Evolutionary conservation across 2,888 invertebrate genomes (phyloP), one percentile per base, ranked within the genome.

Genomic region (Dermolepida albohirtum): DNA sequence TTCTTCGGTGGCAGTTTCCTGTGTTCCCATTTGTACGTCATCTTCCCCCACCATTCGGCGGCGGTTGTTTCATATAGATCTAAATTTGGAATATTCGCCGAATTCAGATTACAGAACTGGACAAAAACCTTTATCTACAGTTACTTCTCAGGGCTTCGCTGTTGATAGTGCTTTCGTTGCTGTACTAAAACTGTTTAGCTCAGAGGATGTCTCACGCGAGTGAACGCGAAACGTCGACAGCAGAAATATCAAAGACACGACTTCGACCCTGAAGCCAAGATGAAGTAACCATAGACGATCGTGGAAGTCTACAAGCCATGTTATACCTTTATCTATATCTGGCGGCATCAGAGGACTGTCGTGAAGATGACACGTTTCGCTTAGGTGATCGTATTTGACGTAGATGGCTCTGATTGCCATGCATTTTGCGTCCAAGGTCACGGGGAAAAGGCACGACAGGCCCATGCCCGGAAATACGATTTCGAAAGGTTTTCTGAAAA

Each of bases 311-410:
- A n/a, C n/a, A n/a, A n/a, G n/a, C 7, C 22, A 43, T 10, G 12
- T 1, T 5, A 6, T 11, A 75, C 75, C 70, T 67, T 65, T 63
- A 14, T 43, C 41, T 55, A 71, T 71, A 14, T 69, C 51, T 34
- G 50, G 50, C 5, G 74, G 72, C 5, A 69, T 41, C 17, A 52
- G 8, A 0, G 78, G 77, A 34, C 66, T 63, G 1, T 67, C 12
- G 64, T 70, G 80, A 10, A 70, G 83, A 12, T 74, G 74, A 71
- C 85, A 84, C 34, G 83, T 81, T 73, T 87, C 86, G 71, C 86
- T 87, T 47, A 86, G 81, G 74, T 87, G 87, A 74, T 87, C 87
- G 73, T 86, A 87, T 69, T 81, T 85, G 4, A 86, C 73, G 81
- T 87, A 87, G 70, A 87, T 79, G 0, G 82, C 84, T 17, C 87